A percentile compares a stretch with the other conserved stretches of the same genome.
phyloP scores from a whole-genome alignment of 2,888 invertebrate species.

The Adelphocoris suturalis region DNA sequence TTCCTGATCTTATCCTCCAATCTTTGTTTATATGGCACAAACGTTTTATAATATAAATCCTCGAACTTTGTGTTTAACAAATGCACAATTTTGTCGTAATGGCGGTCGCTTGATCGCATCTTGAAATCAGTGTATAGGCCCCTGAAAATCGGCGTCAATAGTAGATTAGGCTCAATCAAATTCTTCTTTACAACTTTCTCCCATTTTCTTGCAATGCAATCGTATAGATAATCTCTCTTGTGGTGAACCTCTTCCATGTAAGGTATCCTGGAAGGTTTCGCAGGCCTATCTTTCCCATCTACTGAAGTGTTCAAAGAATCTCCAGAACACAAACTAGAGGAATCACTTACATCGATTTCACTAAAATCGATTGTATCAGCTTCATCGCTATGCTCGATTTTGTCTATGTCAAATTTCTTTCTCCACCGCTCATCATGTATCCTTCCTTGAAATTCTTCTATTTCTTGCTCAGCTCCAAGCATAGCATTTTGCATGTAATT shows the following conservation, averaged over 20 bases:
- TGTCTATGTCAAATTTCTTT: conserved; percentile 13
- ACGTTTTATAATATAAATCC: neutral
- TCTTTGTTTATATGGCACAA: neutral
- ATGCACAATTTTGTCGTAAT: neutral
- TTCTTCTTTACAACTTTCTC: conserved; percentile 34
- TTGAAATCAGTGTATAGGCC: neutral
- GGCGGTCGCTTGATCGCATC: neutral
- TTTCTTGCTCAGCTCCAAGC: neutral
- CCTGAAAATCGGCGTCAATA: neutral
- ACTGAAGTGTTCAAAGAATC: neutral
- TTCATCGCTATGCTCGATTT: neutral
- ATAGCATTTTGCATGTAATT: neutral
- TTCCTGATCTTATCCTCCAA: neutral
- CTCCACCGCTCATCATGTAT: neutral
- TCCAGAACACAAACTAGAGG: neutral
- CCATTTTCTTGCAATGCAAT: conserved; percentile 16
- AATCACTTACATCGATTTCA: neutral
- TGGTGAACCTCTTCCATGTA: neutral
- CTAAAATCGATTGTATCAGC: neutral
- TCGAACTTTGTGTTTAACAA: neutral
- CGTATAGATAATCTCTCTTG: neutral
- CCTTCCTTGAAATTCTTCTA: neutral
- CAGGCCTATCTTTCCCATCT: neutral
- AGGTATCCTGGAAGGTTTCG: neutral
- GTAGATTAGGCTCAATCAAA: neutral